phyloP scores from a whole-genome alignment of 30 jellyfish, hydroid and myxozoan genomes.

The Morbakka virulenta region DNA sequence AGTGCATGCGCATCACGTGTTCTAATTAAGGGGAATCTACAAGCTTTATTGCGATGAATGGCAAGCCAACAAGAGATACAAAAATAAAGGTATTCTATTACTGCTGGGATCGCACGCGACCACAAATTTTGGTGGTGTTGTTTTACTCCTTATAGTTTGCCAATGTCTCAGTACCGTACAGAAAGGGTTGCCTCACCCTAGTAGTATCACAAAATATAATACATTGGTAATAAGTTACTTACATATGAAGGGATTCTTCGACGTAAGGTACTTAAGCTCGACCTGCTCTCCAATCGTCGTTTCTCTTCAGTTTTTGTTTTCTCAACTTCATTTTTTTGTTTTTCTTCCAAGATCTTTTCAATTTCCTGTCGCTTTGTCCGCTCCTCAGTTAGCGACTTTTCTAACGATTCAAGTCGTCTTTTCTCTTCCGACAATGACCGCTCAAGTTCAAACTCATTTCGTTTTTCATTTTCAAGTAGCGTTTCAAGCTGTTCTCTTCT shows the following conservation, averaged over 20 bases:
- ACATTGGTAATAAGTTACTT: no score
- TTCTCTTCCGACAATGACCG: slow-evolving; percentile 79
- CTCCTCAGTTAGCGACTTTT: slow-evolving; percentile 74
- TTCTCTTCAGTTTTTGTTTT: slow-evolving; percentile 13
- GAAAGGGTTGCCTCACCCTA: no score
- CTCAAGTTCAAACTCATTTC: slow-evolving; percentile 70
- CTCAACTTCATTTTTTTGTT: slow-evolving; percentile 36
- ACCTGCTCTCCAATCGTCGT: neutral
- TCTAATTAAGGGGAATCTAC: no score
- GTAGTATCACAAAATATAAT: no score
- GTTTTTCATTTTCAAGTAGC: slow-evolving; percentile 66
- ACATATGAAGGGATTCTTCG: slow-evolving; percentile 90
- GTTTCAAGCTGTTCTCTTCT: slow-evolving; percentile 78
- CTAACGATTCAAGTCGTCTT: slow-evolving; percentile 61
- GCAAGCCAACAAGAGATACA: no score
- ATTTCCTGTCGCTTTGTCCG: slow-evolving; percentile 72
- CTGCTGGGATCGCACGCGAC: no score
- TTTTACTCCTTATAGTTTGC: no score
- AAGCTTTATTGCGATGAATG: no score
- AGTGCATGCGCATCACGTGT: no score
- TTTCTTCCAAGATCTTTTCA: slow-evolving; percentile 67
- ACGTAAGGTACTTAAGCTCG: slow-evolving; percentile 30
- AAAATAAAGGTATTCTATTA: no score
- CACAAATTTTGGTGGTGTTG: no score
- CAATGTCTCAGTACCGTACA: no score